These are phyloP conservation scores for Neria commutata DNA, from an alignment of 2,888 invertebrate genomes.

Conservation along the genomic window DNA sequence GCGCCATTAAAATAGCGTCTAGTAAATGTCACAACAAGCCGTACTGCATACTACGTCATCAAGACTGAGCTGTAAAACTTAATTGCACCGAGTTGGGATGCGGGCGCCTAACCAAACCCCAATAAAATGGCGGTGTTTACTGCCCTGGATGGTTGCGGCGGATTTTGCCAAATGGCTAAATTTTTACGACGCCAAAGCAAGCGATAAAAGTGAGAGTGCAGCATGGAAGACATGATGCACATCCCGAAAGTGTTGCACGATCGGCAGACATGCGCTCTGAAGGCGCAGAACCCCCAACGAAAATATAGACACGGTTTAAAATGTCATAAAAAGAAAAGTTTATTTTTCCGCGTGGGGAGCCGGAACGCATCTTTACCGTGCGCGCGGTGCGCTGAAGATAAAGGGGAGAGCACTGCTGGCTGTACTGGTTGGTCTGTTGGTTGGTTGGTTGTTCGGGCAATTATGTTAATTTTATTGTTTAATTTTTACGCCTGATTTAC, in stretches of 20 bases:
- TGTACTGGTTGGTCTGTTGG: not conserved
- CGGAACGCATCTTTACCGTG: not conserved
- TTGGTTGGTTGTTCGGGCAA: not conserved
- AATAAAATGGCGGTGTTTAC: not conserved
- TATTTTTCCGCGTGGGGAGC: slow-evolving; percentile 1
- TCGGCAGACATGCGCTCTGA: not conserved
- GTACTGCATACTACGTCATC: not conserved
- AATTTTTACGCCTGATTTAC: slow-evolving; percentile 34
- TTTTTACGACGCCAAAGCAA: slow-evolving; percentile 16
- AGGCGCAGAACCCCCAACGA: slow-evolving; percentile 13
- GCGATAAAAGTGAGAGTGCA: slow-evolving; percentile 6
- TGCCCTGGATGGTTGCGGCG: not conserved
- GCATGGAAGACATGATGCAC: not conserved
- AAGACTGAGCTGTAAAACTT: not conserved
- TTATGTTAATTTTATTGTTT: slow-evolving; percentile 33
- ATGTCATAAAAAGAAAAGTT: slow-evolving; percentile 21
- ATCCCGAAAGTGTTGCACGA: not conserved
- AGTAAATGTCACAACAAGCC: not conserved
- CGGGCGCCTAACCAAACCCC: not conserved
- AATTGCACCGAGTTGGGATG: not conserved
- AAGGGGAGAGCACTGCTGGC: not conserved
- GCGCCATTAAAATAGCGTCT: not conserved
- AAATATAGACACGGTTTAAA: slow-evolving; percentile 16
- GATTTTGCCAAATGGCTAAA: slow-evolving; percentile 14
- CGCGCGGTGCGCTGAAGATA: not conserved